phyloP scores from a whole-genome alignment of 2,888 invertebrate species.

The Octodonta nipae region DNA sequence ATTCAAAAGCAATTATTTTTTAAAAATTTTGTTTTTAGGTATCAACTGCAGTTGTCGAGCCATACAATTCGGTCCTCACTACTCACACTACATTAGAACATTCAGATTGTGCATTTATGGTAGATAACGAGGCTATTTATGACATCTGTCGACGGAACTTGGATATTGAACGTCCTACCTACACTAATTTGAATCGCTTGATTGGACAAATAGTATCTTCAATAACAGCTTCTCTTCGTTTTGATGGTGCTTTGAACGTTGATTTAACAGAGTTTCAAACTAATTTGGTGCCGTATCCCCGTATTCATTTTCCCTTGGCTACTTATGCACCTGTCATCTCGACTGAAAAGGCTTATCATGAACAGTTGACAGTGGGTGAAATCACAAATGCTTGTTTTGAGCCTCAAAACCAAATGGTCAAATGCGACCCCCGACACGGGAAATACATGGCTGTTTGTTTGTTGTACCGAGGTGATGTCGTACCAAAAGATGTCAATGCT shows the following conservation, averaged over 20 bases:
- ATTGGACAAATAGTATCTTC: slow-evolving; percentile 59
- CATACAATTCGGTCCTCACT: slow-evolving; percentile 47
- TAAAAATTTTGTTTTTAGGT: no score
- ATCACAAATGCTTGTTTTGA: slow-evolving; percentile 72
- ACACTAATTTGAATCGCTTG: slow-evolving; percentile 71
- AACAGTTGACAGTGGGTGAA: slow-evolving; percentile 49
- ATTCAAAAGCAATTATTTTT: no score
- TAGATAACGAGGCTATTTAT: neutral
- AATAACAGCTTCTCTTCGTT: slow-evolving; percentile 56
- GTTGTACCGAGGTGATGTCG: slow-evolving; percentile 35
- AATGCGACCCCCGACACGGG: slow-evolving; percentile 55
- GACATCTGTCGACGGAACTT: slow-evolving; percentile 43
- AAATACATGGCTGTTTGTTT: slow-evolving; percentile 62
- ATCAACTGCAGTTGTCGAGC: slow-evolving; percentile 62
- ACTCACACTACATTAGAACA: slow-evolving; percentile 46
- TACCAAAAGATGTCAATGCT: slow-evolving; percentile 48
- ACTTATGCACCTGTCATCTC: slow-evolving; percentile 59
- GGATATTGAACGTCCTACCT: slow-evolving; percentile 64
- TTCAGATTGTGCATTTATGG: slow-evolving; percentile 53
- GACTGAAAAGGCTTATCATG: slow-evolving; percentile 47
- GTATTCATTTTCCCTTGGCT: slow-evolving; percentile 73
- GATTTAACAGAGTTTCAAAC: slow-evolving; percentile 64
- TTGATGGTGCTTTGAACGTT: slow-evolving; percentile 50
- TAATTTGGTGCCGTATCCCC: slow-evolving; percentile 70
- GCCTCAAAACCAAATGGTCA: slow-evolving; percentile 62